phyloP scores from a whole-genome alignment of 2,113 vertebrate genomes.

The Ramphastos sulfuratus region DNA sequence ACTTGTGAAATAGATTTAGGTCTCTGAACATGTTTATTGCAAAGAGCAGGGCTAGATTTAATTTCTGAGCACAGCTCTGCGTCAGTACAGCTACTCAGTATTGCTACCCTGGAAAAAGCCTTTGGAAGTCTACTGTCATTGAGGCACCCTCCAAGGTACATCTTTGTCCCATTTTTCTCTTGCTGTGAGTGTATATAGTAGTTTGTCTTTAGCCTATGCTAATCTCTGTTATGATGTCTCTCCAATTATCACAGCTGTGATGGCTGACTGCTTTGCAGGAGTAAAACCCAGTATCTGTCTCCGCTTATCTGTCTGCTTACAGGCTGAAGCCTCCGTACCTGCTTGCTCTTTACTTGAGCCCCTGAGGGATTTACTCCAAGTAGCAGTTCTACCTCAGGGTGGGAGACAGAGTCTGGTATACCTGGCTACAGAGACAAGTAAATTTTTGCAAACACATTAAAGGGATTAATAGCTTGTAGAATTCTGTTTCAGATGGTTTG shows the following conservation, averaged over 20 bases:
- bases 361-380: not conserved
- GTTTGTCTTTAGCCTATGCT: not conserved
- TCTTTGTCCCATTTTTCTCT: not conserved
- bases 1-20: not conserved
- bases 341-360: not conserved
- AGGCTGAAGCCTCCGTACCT: accelerated
- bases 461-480: not conserved
- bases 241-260: not conserved
- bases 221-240: not conserved
- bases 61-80: not conserved
- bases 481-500: not conserved
- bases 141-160: accelerated
- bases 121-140: not conserved
- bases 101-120: not conserved
- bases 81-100: not conserved
- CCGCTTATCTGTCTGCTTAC: not conserved
- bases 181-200: accelerated
- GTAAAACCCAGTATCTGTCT: not conserved
- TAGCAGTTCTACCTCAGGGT: not conserved
- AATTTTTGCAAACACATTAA: not conserved
- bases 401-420: not conserved
- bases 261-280: not conserved
- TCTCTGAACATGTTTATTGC: not conserved
- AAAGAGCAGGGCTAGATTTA: not conserved
- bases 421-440: not conserved